Conservation (phyloP, 1,140 invertebrate species). For the Aphelenchoides besseyi region DNA sequence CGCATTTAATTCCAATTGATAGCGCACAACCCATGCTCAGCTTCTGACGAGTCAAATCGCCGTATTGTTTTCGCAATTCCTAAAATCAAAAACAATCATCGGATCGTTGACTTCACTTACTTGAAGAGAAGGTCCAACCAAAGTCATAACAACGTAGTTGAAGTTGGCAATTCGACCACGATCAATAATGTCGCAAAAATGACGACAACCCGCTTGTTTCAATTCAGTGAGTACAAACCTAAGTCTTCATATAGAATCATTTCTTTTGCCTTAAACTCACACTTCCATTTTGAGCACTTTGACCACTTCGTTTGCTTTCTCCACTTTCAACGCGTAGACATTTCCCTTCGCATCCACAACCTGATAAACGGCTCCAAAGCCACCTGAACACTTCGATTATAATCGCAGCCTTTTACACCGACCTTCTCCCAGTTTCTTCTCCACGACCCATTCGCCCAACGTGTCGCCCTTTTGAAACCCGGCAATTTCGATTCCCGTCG, state of each 20-base stretch:
- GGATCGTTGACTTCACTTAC: too few relatives aligned
- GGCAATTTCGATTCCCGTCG: conserved; percentile 24
- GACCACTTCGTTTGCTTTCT: conserved; percentile 24
- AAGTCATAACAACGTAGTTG: conserved; percentile 33
- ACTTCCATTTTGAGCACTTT: conserved; percentile 55
- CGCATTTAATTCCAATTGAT: conserved; percentile 41
- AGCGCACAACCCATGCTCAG: conserved; percentile 38
- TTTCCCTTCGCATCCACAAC: conserved; percentile 32
- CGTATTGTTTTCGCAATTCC: conserved; percentile 26
- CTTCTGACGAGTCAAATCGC: conserved; percentile 9
- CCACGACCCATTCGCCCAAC: conserved; percentile 13
- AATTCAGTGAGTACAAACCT: conserved; percentile 47
- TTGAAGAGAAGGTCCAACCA: conserved; percentile 31
- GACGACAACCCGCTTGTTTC: conserved; percentile 35
- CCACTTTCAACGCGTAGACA: conserved; percentile 30
- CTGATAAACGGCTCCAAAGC: conserved; percentile 49
- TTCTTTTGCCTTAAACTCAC: not conserved
- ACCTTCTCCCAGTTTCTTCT: conserved; percentile 27
- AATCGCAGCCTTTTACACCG: conserved; percentile 23
- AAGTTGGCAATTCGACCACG: conserved; percentile 22
- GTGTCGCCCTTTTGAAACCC: conserved; percentile 19
- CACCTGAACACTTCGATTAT: conserved; percentile 22
- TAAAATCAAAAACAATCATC: conserved; percentile 21
- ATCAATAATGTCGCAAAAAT: conserved; percentile 32
- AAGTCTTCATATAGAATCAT: not conserved